Base-by-base conservation (phyloP, 1,140 invertebrate species). In the Mactra quadrangularis region DNA sequence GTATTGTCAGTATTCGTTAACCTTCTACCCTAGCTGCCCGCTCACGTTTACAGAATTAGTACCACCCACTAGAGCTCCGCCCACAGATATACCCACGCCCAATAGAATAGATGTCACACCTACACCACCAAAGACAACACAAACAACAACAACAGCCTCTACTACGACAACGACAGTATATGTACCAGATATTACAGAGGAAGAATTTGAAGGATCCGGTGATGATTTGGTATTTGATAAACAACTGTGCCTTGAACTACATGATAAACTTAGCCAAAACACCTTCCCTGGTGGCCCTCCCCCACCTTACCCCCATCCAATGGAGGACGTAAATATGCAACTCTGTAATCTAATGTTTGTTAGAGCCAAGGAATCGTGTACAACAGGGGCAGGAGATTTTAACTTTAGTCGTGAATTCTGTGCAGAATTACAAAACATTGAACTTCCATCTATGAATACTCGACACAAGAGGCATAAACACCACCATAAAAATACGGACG, bases 41-140 rank as follows among this genome's bases (percentile, higher is more conserved):
- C 70, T 72, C 70, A 55, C 70, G 53, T 72, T 72, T 72, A 57
- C 70, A 72, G 70, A 72, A 68, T 13, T 68, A 38, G n/a, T 47
- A 17, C 3, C 71, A 38, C 13, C 52, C 33, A 2, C 71, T 27
- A 1, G 3, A 29, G 6, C 71, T 50, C 33, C 71, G 38, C 33
- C 70, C 6, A 41, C 47, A 27, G 6, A 4, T 4, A 71, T 45
- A 33, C 9, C 41, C 13, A 11, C 47, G 3, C 11, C 47, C 3
- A 71, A 25, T 25, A 41, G 2, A 68, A 3, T 45, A 31, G 55
- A 15, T 3, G 17, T 29, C 2, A 19, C 71, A 19, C 55, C 52
- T 4, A 29, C 55, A 45, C 7, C 33, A 59, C 2, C 35, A 45
- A 74, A 13, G 6, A 22, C 55, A 3, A 60, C 55, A 45, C 27